Base-by-base conservation (phyloP, 2,888 invertebrate genomes). In the Limenitis camilla region DNA sequence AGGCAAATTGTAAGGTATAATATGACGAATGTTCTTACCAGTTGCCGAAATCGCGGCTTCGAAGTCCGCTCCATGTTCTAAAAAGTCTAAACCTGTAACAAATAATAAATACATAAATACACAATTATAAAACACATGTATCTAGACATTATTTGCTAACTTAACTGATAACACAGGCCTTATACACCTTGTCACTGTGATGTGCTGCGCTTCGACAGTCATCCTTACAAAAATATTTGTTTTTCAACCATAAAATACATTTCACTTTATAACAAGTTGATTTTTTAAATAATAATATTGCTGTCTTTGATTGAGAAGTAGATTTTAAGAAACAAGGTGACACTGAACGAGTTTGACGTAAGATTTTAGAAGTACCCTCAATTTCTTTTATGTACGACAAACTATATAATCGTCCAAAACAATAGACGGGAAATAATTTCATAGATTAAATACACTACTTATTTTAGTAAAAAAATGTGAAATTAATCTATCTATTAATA, bases 41-140 rank as follows among this genome's bases (percentile, higher is more conserved):
- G 92, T 91, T 56, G 90, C 91, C 69, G 91, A 91, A 66, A 92
- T 90, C 60, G 92, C 92, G 66, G 90, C 89, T 80, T 92, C 92
- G 78, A 92, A 92, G 78, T 92, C 92, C 69, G 92, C 91, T 62
- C 92, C 92, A 88, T 91, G 91, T 72, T 91, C 92, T 74, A 92
- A 89, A 77, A 92, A 92, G 80, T 92, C 92, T 84, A 92, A 88
- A 83, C 92, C 92, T 92, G 84, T 65, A 88, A 78, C 38, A 59
- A 62, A 61, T 55, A 66, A 49, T 53, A 53, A 50, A 55, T 31
- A 43, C 47, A 44, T 62, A 45, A 63, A 49, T 41, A 53, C 46
- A 47, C 6, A 11, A 5, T 11, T 19, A 49, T 28, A 33, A 43
- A 43, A 29, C 28, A 38, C 27, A 7, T 8, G 10, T 29, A 35